Evolutionary conservation across 2,113 vertebrate genomes (phyloP), one percentile per base, ranked within the genome.

Genomic region (human): DNA sequence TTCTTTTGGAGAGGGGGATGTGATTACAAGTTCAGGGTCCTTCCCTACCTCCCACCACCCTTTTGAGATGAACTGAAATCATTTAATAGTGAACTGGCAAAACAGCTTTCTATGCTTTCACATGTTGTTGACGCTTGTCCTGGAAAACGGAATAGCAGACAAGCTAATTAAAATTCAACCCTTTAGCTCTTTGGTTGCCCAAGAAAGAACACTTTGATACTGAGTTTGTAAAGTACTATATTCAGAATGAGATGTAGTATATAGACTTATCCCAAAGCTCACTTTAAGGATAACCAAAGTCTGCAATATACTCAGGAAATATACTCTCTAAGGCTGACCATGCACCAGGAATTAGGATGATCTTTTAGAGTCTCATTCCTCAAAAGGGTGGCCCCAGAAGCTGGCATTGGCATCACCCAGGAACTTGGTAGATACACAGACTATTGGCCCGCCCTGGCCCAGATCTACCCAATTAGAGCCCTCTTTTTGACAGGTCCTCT

Each of bases 121-220:
- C 52, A 6, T 25, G 12, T n/a, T 48, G 10, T 52, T n/a, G 35
- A 57, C 75, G 80, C n/a, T 75, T 61, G 59, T 81, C 59, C 79
- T 89, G 7, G 68, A 92, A 93, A 72, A 23, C 32, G n/a, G 72
- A 82, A 27, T 43, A 27, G 68, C 79, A 45, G 50, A 52, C 79
- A 16, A 55, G 25, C 20, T 89, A 50, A 92, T 89, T 72, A 38
- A 93, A 64, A 55, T 61, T 35, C 61, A 83, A 40, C 48, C 25
- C 35, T 35, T 78, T 45, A 70, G 22, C 16, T 82, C 57, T 35
- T 81, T 48, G 75, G 30, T 86, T 70, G 38, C 40, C 57, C 52
- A 38, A 83, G 57, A 89, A 90, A 83, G 73, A 85, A 18, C 72
- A 38, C 78, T 81, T 86, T 16, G 66, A 87, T 72, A 10, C 22